A percentile compares a stretch with the other conserved stretches of the same genome.
Evolutionary conservation across 2,113 vertebrate genomes (phyloP).

Genomic region (Phalacrocorax brasilianus): DNA sequence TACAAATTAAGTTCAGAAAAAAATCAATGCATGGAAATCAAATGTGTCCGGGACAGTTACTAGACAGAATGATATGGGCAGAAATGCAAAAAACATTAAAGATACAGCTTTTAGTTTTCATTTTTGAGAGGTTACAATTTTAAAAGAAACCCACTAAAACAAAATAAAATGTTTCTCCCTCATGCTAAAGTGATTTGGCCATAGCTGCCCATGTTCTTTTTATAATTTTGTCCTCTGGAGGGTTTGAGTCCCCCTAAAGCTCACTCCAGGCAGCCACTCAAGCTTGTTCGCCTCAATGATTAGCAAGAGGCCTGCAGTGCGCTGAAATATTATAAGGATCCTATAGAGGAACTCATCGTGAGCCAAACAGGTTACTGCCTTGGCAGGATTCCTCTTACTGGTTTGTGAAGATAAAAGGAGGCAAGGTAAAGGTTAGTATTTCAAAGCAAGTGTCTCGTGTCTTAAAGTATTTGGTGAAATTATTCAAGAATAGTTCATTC

Average conservation of each 20-base stretch:
- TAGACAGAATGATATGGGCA: not conserved
- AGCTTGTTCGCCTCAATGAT: not conserved
- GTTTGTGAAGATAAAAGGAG: constrained; percentile 49
- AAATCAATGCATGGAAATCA: not conserved
- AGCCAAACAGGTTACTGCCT: constrained; percentile 43
- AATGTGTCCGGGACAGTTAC: not conserved
- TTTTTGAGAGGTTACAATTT: constrained; percentile 21
- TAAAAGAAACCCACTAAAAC: constrained; percentile 22
- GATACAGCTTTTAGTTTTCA: not conserved
- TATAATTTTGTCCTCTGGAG: constrained; percentile 23
- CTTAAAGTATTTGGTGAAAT: constrained; percentile 52
- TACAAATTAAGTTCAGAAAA: not conserved
- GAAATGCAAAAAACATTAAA: constrained; percentile 21
- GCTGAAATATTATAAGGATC: not conserved
- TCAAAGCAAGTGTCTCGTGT: constrained; percentile 34
- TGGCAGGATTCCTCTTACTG: constrained; percentile 39
- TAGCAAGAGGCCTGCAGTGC: not conserved
- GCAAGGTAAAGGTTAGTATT: constrained; percentile 40
- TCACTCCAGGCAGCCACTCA: constrained; percentile 36
- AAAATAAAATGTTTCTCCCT: constrained; percentile 35
- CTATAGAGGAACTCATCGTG: not conserved
- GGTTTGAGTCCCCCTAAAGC: constrained; percentile 21
- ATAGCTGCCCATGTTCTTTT: not conserved
- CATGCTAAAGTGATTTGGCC: constrained; percentile 10
- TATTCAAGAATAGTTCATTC: constrained; percentile 33